phyloP scores from a whole-genome alignment of 1,140 invertebrate genomes.

The Leptinotarsa lineolata region DNA sequence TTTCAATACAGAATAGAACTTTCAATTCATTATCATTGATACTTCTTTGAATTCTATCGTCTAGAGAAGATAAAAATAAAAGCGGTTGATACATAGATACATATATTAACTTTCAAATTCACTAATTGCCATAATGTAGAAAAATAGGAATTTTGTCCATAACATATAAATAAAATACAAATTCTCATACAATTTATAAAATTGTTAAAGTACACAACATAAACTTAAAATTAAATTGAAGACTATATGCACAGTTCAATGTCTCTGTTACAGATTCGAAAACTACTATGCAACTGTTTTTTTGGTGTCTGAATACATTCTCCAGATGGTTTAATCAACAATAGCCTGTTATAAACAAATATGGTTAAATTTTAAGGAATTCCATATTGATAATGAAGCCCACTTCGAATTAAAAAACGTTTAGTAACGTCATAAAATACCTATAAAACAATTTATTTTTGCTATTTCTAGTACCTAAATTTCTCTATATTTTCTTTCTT shows the following conservation, averaged over 20 bases:
- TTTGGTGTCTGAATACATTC: slow-evolving; percentile 12
- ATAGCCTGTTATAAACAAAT: neutral
- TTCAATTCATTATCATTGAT: too few relatives aligned
- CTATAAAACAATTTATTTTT: too few relatives aligned
- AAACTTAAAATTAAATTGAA: slow-evolving; percentile 17
- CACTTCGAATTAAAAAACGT: too few relatives aligned
- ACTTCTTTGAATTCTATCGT: too few relatives aligned
- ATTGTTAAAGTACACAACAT: slow-evolving; percentile 27
- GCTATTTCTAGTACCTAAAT: too few relatives aligned
- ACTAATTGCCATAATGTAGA: slow-evolving; percentile 31
- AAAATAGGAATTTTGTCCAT: slow-evolving; percentile 38
- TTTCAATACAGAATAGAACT: too few relatives aligned
- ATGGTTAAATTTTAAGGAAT: neutral
- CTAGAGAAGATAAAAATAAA: slow-evolving; percentile 14
- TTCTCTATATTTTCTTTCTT: neutral
- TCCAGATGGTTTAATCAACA: slow-evolving; percentile 4
- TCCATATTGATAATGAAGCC: too few relatives aligned
- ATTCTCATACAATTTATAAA: slow-evolving; percentile 28
- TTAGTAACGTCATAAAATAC: too few relatives aligned
- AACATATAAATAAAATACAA: slow-evolving; percentile 31
- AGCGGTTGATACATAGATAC: slow-evolving; percentile 19
- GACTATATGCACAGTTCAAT: slow-evolving; percentile 19
- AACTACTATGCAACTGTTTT: neutral
- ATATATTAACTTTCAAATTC: slow-evolving; percentile 25
- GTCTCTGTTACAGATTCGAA: slow-evolving; percentile 22